A percentile compares a stretch with the other conserved stretches of the same genome.
These are phyloP conservation scores for Melopsittacus undulatus DNA, from an alignment of 2,797 vertebrate species.

Conservation along the genomic window DNA sequence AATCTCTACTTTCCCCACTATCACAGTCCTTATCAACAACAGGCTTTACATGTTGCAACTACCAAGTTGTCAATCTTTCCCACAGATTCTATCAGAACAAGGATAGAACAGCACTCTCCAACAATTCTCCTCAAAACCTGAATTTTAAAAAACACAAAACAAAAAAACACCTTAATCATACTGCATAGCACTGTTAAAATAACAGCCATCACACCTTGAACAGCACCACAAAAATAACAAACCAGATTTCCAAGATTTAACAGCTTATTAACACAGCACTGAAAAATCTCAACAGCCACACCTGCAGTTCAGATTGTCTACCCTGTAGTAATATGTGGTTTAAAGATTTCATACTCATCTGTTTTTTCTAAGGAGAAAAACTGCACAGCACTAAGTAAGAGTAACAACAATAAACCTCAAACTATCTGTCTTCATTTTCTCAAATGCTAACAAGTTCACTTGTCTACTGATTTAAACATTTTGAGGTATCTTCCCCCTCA, in stretches of 20 bases:
- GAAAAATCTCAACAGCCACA: neutral
- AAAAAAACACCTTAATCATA: neutral
- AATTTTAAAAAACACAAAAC: neutral
- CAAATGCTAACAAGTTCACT: neutral
- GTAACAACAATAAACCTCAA: neutral
- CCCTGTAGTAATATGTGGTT: neutral
- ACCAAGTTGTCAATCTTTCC: neutral
- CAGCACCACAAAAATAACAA: neutral
- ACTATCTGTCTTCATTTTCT: neutral
- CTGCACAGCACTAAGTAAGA: neutral
- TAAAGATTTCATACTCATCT: neutral
- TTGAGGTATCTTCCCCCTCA: neutral
- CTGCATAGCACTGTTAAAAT: neutral
- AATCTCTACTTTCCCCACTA: neutral
- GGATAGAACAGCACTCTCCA: neutral
- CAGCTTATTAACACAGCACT: neutral
- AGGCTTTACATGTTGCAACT: neutral
- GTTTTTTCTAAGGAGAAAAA: neutral
- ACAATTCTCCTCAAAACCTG: neutral
- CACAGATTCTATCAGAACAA: neutral
- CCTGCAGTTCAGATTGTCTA: neutral
- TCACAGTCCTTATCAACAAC: neutral
- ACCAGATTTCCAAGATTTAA: neutral
- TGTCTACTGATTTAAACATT: neutral
- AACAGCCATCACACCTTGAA: neutral